Conservation (phyloP, 1,140 invertebrate species). For the Zaprionus lachaisei region DNA sequence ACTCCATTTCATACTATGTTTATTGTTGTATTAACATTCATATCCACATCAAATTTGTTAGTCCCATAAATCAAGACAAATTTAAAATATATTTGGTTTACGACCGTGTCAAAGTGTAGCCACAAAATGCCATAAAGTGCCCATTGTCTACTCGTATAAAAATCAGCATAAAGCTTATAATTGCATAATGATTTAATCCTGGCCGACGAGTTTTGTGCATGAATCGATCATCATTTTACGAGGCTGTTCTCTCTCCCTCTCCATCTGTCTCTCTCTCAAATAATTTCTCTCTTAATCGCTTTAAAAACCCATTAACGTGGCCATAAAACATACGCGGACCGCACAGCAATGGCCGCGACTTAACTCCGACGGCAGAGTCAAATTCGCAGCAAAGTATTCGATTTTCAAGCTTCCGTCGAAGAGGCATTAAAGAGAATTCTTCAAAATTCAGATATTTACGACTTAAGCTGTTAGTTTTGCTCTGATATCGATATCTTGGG, state of each 20-base stretch:
- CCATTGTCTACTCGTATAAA: slow-evolving; percentile 48
- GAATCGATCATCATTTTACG: slow-evolving; percentile 73
- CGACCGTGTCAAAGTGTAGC: slow-evolving; percentile 20
- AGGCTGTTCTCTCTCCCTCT: not conserved
- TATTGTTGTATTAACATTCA: slow-evolving; percentile 60
- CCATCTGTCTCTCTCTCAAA: slow-evolving; percentile 26
- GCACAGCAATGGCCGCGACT: slow-evolving; percentile 13
- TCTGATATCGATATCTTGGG: not conserved
- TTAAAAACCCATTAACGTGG: slow-evolving; percentile 72
- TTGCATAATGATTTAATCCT: slow-evolving; percentile 79
- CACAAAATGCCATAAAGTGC: slow-evolving; percentile 51
- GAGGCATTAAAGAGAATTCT: slow-evolving; percentile 45
- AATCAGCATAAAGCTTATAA: slow-evolving; percentile 60
- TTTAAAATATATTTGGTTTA: slow-evolving; percentile 66
- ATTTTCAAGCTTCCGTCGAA: slow-evolving; percentile 14
- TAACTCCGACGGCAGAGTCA: slow-evolving; percentile 14
- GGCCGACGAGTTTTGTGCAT: slow-evolving; percentile 47
- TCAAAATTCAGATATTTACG: slow-evolving; percentile 27
- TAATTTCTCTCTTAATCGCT: slow-evolving; percentile 65
- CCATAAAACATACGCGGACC: slow-evolving; percentile 43
- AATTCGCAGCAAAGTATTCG: slow-evolving; percentile 10
- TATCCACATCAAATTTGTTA: slow-evolving; percentile 48
- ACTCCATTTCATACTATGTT: slow-evolving; percentile 56
- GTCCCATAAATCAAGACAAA: slow-evolving; percentile 60
- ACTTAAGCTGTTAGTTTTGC: slow-evolving; percentile 29